A percentile compares a stretch with the other conserved stretches of the same genome.
Conservation (phyloP, 1,140 invertebrate species). For the Agraylea sexmaculata region DNA sequence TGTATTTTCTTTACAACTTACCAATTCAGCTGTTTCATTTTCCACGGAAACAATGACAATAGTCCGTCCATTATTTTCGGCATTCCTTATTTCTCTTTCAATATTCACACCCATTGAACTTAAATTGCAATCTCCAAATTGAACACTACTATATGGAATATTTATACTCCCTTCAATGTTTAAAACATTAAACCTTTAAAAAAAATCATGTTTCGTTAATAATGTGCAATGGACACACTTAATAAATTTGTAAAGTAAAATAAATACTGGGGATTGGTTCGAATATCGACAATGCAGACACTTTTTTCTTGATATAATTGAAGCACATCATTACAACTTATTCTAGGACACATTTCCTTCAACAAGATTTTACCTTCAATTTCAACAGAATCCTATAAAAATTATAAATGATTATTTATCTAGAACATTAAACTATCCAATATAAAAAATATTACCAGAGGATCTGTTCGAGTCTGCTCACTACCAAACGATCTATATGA, state of each 20-base stretch:
- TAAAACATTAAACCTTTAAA: conserved; percentile 57
- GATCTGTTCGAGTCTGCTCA: conserved; percentile 26
- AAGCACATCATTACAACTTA: conserved; percentile 75
- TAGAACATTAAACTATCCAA: conserved; percentile 8
- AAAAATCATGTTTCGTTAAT: conserved; percentile 7
- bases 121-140: conserved; percentile 49
- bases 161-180: conserved; percentile 71
- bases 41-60: conserved; percentile 69
- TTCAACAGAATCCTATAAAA: conserved; percentile 56
- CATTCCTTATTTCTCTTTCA: conserved; percentile 42
- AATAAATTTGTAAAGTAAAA: neutral
- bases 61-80: conserved; percentile 41
- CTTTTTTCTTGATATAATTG: conserved; percentile 53
- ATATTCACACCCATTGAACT: conserved; percentile 49
- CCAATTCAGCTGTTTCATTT: conserved; percentile 61
- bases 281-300: conserved; percentile 58
- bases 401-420: conserved; percentile 19
- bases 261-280: conserved; percentile 37
- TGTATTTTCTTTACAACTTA: conserved; percentile 41
- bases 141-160: conserved; percentile 69
- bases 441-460: conserved; percentile 29
- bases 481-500: conserved; percentile 68
- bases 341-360: conserved; percentile 63
- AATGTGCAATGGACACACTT: neutral
- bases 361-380: conserved; percentile 56